A percentile compares a stretch with the other conserved stretches of the same genome.
These are phyloP conservation scores for Actenoides lindsayi DNA, from an alignment of 2,113 vertebrate species.

Conservation along the genomic window DNA sequence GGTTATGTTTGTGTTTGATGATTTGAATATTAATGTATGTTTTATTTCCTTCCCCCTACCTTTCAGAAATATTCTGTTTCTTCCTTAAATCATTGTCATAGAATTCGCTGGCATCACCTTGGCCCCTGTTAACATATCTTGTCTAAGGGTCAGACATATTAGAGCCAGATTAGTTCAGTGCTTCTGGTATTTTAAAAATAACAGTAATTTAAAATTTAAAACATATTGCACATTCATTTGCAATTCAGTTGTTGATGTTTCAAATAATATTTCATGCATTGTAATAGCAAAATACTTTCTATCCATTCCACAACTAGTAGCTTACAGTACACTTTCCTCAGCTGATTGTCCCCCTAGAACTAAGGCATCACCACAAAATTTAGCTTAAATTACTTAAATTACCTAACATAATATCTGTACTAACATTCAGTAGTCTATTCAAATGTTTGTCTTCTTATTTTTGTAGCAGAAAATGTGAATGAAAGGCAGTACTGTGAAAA, in stretches of 20 bases:
- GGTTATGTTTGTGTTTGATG: background rate
- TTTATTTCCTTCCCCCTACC: background rate
- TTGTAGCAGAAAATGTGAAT: background rate
- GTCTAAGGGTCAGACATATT: background rate
- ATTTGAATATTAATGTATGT: background rate
- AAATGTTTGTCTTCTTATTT: background rate
- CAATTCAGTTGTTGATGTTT: background rate
- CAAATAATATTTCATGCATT: background rate
- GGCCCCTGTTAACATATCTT: background rate
- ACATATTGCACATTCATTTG: background rate
- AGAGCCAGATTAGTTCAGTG: background rate
- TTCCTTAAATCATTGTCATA: background rate
- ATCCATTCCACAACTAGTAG: background rate
- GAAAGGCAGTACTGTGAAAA: background rate
- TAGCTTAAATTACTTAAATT: background rate
- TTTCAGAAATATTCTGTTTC: background rate
- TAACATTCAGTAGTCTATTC: background rate
- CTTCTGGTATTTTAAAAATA: background rate
- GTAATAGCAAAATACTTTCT: background rate
- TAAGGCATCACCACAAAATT: background rate
- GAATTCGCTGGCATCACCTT: background rate
- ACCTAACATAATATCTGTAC: background rate
- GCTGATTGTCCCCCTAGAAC: background rate
- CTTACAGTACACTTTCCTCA: background rate
- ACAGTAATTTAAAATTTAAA: background rate